phyloP scores from a whole-genome alignment of 2,113 vertebrate species.

The Nannobrachium achirus region DNA sequence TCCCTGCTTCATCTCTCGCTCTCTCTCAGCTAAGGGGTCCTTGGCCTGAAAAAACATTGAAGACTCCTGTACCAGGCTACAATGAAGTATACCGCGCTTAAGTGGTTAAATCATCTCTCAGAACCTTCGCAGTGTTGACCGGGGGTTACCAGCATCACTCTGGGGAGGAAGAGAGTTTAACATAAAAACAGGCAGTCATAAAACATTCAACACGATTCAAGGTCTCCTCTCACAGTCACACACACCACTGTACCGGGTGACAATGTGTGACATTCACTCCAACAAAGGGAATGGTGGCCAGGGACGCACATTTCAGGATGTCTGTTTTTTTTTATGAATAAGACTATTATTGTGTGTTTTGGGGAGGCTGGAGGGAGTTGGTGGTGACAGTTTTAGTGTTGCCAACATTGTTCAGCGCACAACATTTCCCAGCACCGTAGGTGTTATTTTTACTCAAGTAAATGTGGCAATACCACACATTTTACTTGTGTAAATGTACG shows the following conservation, averaged over 20 bases:
- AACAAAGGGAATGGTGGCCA: constrained; percentile 63
- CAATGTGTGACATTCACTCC: constrained; percentile 78
- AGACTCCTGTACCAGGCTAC: no score
- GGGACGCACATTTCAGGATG: constrained; percentile 71
- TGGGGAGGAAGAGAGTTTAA: constrained; percentile 42
- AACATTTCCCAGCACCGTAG: constrained; percentile 6
- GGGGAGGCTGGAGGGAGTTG: constrained; percentile 8
- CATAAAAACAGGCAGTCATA: constrained; percentile 78
- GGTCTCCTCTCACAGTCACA: constrained; percentile 53
- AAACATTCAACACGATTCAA: constrained; percentile 83
- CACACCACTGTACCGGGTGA: constrained; percentile 39
- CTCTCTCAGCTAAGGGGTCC: no score
- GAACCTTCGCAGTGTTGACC: background rate
- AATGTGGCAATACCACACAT: no score
- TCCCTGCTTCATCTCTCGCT: no score
- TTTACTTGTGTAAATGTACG: no score
- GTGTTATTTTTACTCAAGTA: no score
- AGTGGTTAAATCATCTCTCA: no score
- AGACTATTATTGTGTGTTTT: constrained; percentile 33
- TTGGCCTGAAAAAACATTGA: no score
- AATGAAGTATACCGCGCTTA: no score
- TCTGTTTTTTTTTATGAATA: constrained; percentile 37
- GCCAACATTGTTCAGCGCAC: constrained; percentile 39
- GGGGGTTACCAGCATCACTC: constrained; percentile 46
- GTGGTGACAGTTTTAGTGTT: constrained; percentile 48